These are phyloP conservation scores for Thera obeliscata DNA, from an alignment of 2,888 invertebrate species.

Conservation along the genomic window DNA sequence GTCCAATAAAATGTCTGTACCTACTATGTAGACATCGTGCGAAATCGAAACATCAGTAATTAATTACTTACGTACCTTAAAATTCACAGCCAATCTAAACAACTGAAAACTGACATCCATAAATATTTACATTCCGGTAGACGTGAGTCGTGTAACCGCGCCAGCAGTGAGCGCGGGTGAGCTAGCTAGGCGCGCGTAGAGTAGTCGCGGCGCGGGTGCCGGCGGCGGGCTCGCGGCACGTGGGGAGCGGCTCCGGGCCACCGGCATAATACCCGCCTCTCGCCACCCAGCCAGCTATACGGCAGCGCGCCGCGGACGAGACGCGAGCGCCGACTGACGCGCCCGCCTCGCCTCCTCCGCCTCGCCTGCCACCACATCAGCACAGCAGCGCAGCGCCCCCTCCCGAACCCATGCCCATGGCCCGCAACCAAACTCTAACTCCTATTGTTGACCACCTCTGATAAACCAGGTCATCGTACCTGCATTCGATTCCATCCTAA, in stretches of 20 bases:
- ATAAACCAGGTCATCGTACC: constrained; percentile 79
- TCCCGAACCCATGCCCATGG: constrained; percentile 42
- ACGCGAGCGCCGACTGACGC: constrained; percentile 52
- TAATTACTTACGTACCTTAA: constrained; percentile 80
- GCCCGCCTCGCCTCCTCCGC: constrained; percentile 38
- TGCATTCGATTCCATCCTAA: constrained; percentile 67
- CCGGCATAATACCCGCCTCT: constrained; percentile 73
- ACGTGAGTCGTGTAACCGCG: constrained; percentile 65
- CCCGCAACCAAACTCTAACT: constrained; percentile 55
- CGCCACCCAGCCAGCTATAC: constrained; percentile 52
- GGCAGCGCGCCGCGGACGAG: constrained; percentile 48
- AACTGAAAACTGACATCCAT: constrained; percentile 84
- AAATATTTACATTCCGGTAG: constrained; percentile 82
- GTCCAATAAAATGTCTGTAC: constrained; percentile 31
- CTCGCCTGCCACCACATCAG: constrained; percentile 43
- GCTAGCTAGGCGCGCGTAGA: constrained; percentile 48
- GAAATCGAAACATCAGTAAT: constrained; percentile 68
- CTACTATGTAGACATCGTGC: constrained; percentile 65
- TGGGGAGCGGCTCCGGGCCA: constrained; percentile 67
- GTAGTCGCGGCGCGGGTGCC: constrained; percentile 57
- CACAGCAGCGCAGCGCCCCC: constrained; percentile 43
- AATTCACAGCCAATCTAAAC: constrained; percentile 84
- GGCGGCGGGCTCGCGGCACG: constrained; percentile 68
- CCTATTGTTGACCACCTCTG: constrained; percentile 77
- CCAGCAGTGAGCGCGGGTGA: constrained; percentile 52